Evolutionary conservation across 1,140 invertebrate species (phyloP).

Genomic region (Orchesella cincta): DNA sequence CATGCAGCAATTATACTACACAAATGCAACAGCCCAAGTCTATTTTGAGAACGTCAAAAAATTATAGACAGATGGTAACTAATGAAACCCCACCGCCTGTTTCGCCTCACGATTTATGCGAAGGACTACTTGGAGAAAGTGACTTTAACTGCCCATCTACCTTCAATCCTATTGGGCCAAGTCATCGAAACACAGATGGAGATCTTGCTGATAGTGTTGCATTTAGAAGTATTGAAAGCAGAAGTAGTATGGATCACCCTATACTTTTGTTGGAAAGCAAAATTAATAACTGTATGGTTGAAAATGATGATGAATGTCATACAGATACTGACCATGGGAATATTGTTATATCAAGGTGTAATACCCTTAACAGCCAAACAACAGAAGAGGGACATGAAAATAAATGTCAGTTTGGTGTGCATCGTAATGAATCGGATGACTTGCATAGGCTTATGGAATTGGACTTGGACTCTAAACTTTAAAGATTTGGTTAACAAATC

Average conservation of each 20-base stretch:
- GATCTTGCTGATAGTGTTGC: neutral
- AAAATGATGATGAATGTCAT: neutral
- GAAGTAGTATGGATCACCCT: neutral
- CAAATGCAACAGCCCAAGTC: neutral
- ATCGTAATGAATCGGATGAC: slow-evolving; percentile 10
- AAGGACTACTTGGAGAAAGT: too few relatives aligned
- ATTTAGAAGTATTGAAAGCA: slow-evolving; percentile 1
- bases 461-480: slow-evolving; percentile 23
- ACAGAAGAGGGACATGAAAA: slow-evolving; percentile 1
- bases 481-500: too few relatives aligned
- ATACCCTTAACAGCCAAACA: too few relatives aligned
- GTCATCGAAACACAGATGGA: neutral
- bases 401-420: slow-evolving; percentile 3
- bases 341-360: too few relatives aligned
- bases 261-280: neutral
- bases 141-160: too few relatives aligned
- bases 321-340: too few relatives aligned
- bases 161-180: too few relatives aligned
- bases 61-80: neutral
- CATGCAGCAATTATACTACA: neutral
- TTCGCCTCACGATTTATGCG: neutral
- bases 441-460: slow-evolving; percentile 21
- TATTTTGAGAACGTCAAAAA: slow-evolving; percentile 19
- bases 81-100: slow-evolving; percentile 6
- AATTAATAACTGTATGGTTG: neutral